Evolutionary conservation across 2,888 invertebrate species (phyloP), one percentile per base, ranked within the genome.

Genomic region (Smittia sp.): DNA sequence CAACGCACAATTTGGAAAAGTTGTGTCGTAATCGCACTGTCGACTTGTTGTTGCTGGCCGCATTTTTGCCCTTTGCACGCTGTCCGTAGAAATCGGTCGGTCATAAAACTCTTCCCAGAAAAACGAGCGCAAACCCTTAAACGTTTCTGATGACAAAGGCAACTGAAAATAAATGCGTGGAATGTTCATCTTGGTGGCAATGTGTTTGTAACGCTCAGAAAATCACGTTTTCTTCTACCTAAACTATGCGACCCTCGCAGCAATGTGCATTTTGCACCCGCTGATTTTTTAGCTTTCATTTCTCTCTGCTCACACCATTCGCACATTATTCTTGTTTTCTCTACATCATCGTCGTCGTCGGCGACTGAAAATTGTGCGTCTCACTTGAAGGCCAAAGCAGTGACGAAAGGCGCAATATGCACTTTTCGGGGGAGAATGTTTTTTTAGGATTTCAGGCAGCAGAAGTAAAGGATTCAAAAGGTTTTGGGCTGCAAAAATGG

Each of bases 281-380:
- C 68, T 68, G 68, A 68, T 46, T 68, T 32, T 41, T 67, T 32
- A n/a, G n/a, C n/a, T 41, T 68, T 68, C 27, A 32, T n/a, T 27
- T 25, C 27, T 63, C 63, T 63, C 25, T 63, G 18, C 22, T 62
- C 13, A 63, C 65, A 27, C 18, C 65, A 65, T 32, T 32, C 65
- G 65, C n/a, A 24, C 15, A 62, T 62, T 15, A 54, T 54, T 54
- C n/a, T 9, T 62, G 46, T 46, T 62, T 62, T 65, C 27, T 27
- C 27, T 32, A 65, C 63, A 65, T 27, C 32, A 24, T 62, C 25
- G 22, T 13, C 18, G 62, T 13, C 18, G 24, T 62, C 25, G 25
- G 7, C 24, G 18, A 20, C 9, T 1, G 58, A 63, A 13, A 65
- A 65, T 13, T 58, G 58, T 58, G 58, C 58, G 58, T 18, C 22